Conservation (phyloP, 2,888 invertebrate genomes). For the Hemaris fuciformis region DNA sequence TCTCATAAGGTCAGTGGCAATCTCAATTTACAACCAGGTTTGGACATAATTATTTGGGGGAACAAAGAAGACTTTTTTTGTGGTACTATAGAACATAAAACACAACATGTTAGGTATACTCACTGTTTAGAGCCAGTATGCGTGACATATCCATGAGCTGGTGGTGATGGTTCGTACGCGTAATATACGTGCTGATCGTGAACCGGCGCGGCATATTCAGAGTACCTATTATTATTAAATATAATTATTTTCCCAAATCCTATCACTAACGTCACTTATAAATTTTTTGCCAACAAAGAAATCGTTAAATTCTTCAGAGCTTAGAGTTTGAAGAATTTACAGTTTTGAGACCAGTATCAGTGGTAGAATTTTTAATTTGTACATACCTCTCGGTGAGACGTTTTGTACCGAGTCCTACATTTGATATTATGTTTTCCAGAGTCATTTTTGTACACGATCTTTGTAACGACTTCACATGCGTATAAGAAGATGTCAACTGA, state of each 20-base stretch:
- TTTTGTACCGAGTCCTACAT: slow-evolving; percentile 62
- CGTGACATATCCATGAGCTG: slow-evolving; percentile 45
- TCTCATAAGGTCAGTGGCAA: too few relatives aligned
- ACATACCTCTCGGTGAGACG: slow-evolving; percentile 64
- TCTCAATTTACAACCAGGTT: too few relatives aligned
- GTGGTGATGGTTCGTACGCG: slow-evolving; percentile 58
- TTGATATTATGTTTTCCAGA: slow-evolving; percentile 59
- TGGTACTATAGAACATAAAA: neutral
- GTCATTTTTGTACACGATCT: slow-evolving; percentile 52
- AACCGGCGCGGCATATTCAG: slow-evolving; percentile 54
- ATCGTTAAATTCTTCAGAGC: too few relatives aligned
- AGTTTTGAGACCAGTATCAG: too few relatives aligned
- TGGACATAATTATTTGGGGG: too few relatives aligned
- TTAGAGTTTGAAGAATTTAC: too few relatives aligned
- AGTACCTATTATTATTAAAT: slow-evolving; percentile 43
- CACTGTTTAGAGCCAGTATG: slow-evolving; percentile 55
- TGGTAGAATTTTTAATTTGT: neutral
- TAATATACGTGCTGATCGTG: slow-evolving; percentile 64
- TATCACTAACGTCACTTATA: neutral
- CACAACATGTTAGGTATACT: slow-evolving; percentile 35
- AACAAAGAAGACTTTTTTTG: too few relatives aligned
- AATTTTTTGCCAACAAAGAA: neutral
- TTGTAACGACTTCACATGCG: slow-evolving; percentile 43
- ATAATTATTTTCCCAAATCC: neutral
- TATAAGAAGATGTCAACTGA: slow-evolving; percentile 64